phyloP scores from a whole-genome alignment of 2,113 vertebrate genomes.

The Morone saxatilis region DNA sequence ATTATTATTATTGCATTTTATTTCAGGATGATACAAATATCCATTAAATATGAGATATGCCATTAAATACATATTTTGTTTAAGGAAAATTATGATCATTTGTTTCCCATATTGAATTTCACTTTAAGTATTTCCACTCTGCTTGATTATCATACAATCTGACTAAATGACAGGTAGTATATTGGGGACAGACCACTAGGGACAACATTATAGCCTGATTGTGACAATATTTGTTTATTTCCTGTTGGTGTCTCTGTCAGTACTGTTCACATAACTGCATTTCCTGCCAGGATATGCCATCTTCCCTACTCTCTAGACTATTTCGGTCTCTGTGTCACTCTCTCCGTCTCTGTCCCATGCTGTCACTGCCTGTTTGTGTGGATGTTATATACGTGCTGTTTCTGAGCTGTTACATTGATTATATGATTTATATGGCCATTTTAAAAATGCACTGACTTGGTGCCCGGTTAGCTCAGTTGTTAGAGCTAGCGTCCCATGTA shows the following conservation, averaged over 20 bases:
- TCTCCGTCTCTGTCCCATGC: conserved; percentile 1
- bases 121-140: neutral
- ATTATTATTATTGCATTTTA: neutral
- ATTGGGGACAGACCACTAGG: neutral
- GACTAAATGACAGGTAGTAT: neutral
- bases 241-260: conserved; percentile 49
- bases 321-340: conserved; percentile 37
- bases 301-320: conserved; percentile 20
- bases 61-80: neutral
- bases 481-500: too few relatives aligned
- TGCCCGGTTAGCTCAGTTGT: too few relatives aligned
- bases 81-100: neutral
- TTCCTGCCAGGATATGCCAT: conserved; percentile 68
- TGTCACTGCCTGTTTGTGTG: conserved; percentile 17
- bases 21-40: neutral
- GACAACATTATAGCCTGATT: conserved; percentile 8
- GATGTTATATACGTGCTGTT: neutral
- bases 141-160: neutral
- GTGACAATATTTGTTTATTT: conserved; percentile 39
- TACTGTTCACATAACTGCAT: conserved; percentile 28
- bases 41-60: neutral
- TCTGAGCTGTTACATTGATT: neutral
- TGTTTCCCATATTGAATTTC: neutral
- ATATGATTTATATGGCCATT: neutral
- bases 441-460: neutral